These are phyloP conservation scores for Macaca nemestrina DNA, from an alignment of 2,113 vertebrate genomes.

Conservation along the genomic window DNA sequence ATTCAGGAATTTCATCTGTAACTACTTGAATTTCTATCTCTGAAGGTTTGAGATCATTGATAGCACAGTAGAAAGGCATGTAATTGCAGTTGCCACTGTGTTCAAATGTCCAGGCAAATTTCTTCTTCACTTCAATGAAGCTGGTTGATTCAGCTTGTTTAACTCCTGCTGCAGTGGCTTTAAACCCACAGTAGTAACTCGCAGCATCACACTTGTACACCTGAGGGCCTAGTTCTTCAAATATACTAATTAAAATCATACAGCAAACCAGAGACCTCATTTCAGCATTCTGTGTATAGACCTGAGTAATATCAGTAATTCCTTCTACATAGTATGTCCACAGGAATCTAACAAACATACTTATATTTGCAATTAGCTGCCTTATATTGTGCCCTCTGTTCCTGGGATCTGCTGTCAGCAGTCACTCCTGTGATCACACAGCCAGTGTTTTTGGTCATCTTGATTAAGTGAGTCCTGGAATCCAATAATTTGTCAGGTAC, in stretches of 20 bases:
- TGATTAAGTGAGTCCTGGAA: slow-evolving; percentile 92
- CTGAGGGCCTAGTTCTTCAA: slow-evolving; percentile 95
- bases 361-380: slow-evolving; percentile 99
- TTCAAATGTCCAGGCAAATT: slow-evolving; percentile 97
- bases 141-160: slow-evolving; percentile 99
- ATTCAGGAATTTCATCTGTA: slow-evolving; percentile 94
- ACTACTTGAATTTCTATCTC: slow-evolving; percentile 96
- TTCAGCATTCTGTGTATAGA: slow-evolving; percentile 98
- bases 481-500: slow-evolving; percentile 97
- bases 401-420: slow-evolving; percentile 97
- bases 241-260: slow-evolving; percentile 98
- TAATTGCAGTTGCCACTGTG: slow-evolving; percentile 97
- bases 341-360: slow-evolving; percentile 98
- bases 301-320: slow-evolving; percentile 98
- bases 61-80: slow-evolving; percentile 95
- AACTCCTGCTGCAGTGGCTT: slow-evolving; percentile 97
- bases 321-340: slow-evolving; percentile 98
- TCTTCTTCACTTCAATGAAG: slow-evolving; percentile 99
- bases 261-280: slow-evolving; percentile 98
- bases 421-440: slow-evolving; percentile 99
- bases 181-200: slow-evolving; percentile 98
- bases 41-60: slow-evolving; percentile 98
- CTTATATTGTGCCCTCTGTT: slow-evolving; percentile 97
- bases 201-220: slow-evolving; percentile 99
- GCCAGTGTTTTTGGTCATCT: slow-evolving; percentile 95